Conservation (phyloP, 2,797 vertebrate genomes). For the Siniperca scherzeri region DNA sequence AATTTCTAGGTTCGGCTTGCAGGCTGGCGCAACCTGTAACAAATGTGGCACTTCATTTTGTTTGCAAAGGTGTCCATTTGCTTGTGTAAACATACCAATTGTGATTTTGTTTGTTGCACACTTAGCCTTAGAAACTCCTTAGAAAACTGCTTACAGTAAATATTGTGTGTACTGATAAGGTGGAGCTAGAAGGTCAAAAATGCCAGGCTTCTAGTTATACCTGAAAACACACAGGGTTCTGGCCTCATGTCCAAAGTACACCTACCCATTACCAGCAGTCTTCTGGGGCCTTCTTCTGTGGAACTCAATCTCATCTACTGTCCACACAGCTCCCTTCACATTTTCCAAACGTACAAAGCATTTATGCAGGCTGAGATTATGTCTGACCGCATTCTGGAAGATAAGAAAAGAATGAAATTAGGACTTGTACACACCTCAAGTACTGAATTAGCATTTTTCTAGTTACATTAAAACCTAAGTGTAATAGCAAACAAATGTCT, state of each 20-base stretch:
- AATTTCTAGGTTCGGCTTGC: slow-evolving; percentile 1
- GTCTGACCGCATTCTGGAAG: slow-evolving; percentile 97
- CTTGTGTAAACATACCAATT: slow-evolving; percentile 16
- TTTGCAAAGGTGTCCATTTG: not conserved
- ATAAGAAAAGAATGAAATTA: not conserved
- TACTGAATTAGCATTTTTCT: not conserved
- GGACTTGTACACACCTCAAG: not conserved
- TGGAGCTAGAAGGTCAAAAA: slow-evolving; percentile 47
- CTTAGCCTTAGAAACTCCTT: slow-evolving; percentile 13
- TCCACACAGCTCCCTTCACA: slow-evolving; percentile 99
- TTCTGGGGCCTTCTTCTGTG: slow-evolving; percentile 99
- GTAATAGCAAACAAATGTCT: not conserved
- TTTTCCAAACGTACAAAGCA: slow-evolving; percentile 99
- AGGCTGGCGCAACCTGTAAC: not conserved
- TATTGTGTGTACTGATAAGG: slow-evolving; percentile 28
- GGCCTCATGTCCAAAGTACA: not conserved
- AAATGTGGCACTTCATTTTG: not conserved
- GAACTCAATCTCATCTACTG: slow-evolving; percentile 99
- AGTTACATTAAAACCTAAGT: slow-evolving; percentile 1
- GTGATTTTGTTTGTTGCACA: slow-evolving; percentile 4
- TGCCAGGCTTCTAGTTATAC: slow-evolving; percentile 8
- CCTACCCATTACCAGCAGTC: slow-evolving; percentile 91
- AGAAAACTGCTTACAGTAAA: slow-evolving; percentile 61
- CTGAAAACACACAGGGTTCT: slow-evolving; percentile 4
- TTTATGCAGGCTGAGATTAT: slow-evolving; percentile 99